Conservation (phyloP, 2,797 vertebrate species). For the Odontamblyopus rebecca region DNA sequence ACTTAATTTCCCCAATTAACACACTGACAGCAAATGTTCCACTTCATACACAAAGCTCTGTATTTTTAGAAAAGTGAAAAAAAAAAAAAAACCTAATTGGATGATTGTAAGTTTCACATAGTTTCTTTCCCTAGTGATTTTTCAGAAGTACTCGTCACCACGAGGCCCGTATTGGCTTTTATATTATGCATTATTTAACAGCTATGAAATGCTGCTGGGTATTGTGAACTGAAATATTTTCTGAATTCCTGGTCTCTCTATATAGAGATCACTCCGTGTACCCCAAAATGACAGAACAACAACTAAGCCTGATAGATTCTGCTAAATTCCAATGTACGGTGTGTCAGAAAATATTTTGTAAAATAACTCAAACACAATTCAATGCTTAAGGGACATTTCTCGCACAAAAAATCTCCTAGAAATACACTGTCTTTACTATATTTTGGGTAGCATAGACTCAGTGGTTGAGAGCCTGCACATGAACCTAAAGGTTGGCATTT, state of each 20-base stretch:
- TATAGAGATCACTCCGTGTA: background rate
- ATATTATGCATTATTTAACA: slow-evolving; percentile 1
- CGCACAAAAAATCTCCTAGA: background rate
- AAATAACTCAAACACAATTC: background rate
- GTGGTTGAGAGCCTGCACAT: background rate
- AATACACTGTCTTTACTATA: background rate
- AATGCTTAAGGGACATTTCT: no score
- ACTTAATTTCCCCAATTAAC: slow-evolving; percentile 4
- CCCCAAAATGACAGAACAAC: background rate
- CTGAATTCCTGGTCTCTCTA: background rate
- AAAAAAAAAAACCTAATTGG: background rate
- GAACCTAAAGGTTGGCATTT: background rate
- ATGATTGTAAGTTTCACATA: background rate
- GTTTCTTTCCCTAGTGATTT: background rate
- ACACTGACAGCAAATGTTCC: background rate
- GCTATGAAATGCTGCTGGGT: background rate
- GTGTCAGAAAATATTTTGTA: background rate
- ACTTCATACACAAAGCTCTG: slow-evolving; percentile 10
- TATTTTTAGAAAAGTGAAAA: slow-evolving; percentile 6
- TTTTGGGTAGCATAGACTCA: background rate
- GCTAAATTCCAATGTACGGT: background rate
- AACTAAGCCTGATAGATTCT: background rate
- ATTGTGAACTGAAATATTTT: background rate
- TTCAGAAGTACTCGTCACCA: background rate
- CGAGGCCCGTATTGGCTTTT: background rate